Conservation (phyloP, 2,888 invertebrate species). For the Drosophila niveifrons region DNA sequence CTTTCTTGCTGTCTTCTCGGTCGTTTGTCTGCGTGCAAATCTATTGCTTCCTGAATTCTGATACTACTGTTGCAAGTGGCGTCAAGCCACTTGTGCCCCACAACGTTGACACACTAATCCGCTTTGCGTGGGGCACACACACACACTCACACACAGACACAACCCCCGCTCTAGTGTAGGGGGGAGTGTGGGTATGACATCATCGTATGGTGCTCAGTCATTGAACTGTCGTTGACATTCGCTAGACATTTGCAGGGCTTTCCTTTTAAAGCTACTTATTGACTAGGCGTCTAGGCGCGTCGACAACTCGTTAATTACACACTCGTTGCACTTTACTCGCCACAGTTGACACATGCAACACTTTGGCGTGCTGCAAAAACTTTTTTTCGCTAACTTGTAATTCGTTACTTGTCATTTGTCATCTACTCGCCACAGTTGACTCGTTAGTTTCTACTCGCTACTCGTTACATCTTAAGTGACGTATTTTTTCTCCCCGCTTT, state of each 20-base stretch:
- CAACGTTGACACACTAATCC: constrained; percentile 71
- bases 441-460: constrained; percentile 3
- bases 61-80: constrained; percentile 62
- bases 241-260: constrained; percentile 54
- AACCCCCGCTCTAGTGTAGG: background rate
- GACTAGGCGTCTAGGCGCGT: background rate
- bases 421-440: background rate
- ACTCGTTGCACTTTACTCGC: background rate
- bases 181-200: constrained; percentile 30
- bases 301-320: background rate
- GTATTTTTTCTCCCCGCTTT: background rate
- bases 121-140: constrained; percentile 54
- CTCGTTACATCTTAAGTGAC: background rate
- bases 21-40: constrained; percentile 60
- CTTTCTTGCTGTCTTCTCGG: no score
- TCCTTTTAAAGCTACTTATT: constrained; percentile 9
- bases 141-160: constrained; percentile 1
- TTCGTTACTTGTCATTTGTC: background rate
- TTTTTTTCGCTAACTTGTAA: no score
- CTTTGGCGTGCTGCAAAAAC: no score
- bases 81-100: constrained; percentile 39
- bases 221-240: constrained; percentile 62
- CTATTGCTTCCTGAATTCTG: constrained; percentile 80
- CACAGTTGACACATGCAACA: no score
- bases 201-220: constrained; percentile 43